A percentile compares a stretch with the other conserved stretches of the same genome.
These are phyloP conservation scores for Ophioninae sp. DNA, from an alignment of 2,888 invertebrate genomes.

Conservation along the genomic window DNA sequence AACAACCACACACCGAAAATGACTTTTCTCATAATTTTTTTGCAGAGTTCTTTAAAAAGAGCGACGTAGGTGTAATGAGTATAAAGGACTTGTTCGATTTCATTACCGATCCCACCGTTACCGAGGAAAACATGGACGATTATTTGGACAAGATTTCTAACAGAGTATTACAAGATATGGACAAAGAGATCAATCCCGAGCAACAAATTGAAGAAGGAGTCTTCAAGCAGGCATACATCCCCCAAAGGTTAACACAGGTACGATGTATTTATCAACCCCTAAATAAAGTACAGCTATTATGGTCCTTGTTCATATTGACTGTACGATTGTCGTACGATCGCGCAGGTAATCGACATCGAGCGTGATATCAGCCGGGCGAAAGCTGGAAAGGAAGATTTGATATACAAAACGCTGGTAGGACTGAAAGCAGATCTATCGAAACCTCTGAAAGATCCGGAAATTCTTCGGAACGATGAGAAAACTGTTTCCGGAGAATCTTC, in stretches of 20 bases:
- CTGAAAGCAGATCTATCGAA: conserved; percentile 90
- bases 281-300: background rate
- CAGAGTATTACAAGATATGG: conserved; percentile 84
- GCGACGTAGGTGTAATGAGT: conserved; percentile 94
- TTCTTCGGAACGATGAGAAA: conserved; percentile 79
- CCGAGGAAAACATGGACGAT: conserved; percentile 90
- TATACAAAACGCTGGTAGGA: conserved; percentile 94
- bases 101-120: conserved; percentile 95
- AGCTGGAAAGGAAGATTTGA: conserved; percentile 87
- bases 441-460: conserved; percentile 86
- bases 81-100: conserved; percentile 97
- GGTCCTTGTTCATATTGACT: background rate
- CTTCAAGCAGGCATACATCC: conserved; percentile 96
- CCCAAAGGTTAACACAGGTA: conserved; percentile 94
- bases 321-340: background rate
- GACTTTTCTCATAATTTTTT: conserved; percentile 25
- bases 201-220: conserved; percentile 92
- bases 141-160: conserved; percentile 89
- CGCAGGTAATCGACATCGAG: conserved; percentile 90
- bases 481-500: conserved; percentile 66
- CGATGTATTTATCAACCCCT: conserved; percentile 58
- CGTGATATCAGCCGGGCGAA: conserved; percentile 92
- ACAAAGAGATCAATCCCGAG: conserved; percentile 85
- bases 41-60: conserved; percentile 93
- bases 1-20: background rate